Conservation (phyloP, 2,888 invertebrate species). For the Apamea monoglypha region DNA sequence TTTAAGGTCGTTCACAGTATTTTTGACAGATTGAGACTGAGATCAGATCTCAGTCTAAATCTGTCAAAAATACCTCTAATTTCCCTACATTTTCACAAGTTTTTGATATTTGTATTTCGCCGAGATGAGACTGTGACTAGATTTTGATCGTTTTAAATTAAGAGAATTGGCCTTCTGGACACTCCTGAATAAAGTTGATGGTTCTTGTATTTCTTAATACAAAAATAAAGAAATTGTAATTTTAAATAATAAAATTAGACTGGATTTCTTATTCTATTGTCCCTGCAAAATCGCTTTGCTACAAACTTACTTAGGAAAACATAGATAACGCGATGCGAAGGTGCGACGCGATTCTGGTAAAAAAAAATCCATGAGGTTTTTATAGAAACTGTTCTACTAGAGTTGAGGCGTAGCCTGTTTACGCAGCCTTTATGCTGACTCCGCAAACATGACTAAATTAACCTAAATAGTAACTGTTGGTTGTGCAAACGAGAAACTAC, state of each 20-base stretch:
- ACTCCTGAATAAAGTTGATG: background rate
- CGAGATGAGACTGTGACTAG: too few species aligned
- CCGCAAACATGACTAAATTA: slow-evolving; percentile 14
- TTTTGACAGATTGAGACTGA: too few species aligned
- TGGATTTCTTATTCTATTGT: background rate
- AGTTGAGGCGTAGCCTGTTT: background rate
- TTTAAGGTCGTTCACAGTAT: too few species aligned
- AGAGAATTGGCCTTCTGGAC: too few species aligned
- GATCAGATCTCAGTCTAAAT: too few species aligned
- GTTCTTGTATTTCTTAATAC: background rate
- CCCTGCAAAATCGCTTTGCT: background rate
- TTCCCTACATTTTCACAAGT: too few species aligned
- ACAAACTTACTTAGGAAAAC: background rate
- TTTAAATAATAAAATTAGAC: background rate
- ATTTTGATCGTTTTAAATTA: too few species aligned
- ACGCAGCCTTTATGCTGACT: background rate
- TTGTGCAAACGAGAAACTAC: slow-evolving; percentile 14
- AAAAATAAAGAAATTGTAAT: slow-evolving; percentile 4
- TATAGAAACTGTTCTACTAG: background rate
- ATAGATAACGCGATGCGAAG: background rate
- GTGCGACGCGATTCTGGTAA: background rate
- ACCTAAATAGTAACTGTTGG: background rate
- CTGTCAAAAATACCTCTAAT: too few species aligned
- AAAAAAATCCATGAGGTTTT: background rate
- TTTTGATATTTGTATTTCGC: too few species aligned